phyloP scores from a whole-genome alignment of 2,113 vertebrate species.

The Columbina picui region DNA sequence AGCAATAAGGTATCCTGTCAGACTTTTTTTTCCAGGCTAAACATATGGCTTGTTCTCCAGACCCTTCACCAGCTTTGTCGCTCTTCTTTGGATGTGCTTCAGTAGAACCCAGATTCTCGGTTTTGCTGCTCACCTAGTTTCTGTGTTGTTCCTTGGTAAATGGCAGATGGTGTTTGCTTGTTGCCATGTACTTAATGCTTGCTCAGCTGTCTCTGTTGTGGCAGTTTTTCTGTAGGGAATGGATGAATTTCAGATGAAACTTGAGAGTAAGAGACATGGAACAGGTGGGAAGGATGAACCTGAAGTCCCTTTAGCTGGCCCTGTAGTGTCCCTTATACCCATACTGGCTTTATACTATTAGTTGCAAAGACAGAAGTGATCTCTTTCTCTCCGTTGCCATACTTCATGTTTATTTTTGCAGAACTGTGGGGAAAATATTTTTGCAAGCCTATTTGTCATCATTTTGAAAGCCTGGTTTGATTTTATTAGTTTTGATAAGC shows the following conservation, averaged over 20 bases:
- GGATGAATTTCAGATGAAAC: neutral
- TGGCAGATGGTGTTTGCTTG: neutral
- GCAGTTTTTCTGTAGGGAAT: neutral
- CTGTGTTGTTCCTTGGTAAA: neutral
- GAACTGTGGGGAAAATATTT: neutral
- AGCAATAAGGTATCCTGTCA: accelerated
- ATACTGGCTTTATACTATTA: neutral
- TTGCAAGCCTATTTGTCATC: neutral
- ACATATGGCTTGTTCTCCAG: neutral
- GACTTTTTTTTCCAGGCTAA: neutral
- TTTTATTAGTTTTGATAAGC: neutral
- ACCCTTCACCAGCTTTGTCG: neutral
- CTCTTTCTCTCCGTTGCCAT: neutral
- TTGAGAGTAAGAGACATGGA: neutral
- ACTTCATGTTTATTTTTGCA: neutral
- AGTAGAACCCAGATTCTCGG: neutral
- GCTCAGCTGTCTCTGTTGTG: neutral
- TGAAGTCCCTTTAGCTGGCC: neutral
- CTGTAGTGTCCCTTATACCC: neutral
- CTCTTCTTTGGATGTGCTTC: no score
- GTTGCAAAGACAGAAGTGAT: neutral
- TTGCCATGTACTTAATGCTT: neutral
- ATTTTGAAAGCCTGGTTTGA: neutral
- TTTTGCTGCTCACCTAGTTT: neutral
- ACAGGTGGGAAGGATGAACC: neutral